phyloP scores from a whole-genome alignment of 2,797 vertebrate species.

The Dallia pectoralis region DNA sequence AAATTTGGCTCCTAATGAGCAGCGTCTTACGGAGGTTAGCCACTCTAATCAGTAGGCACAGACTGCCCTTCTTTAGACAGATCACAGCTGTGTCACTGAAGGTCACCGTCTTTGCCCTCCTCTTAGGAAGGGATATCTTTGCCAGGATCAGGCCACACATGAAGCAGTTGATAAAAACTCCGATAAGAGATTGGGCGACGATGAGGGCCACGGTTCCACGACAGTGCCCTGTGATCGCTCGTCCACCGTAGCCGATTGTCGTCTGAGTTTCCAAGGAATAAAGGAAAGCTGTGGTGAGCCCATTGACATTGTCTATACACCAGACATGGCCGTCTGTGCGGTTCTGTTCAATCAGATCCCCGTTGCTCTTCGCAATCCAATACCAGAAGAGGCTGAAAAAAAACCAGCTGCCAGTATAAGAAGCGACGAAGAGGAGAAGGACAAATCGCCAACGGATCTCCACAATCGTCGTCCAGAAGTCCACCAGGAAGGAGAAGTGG shows the following conservation, averaged over 20 bases:
- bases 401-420: conserved; percentile 78
- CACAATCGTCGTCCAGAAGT: conserved; percentile 87
- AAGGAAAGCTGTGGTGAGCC: conserved; percentile 89
- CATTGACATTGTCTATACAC: conserved; percentile 84
- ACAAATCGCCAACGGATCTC: conserved; percentile 77
- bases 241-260: conserved; percentile 89
- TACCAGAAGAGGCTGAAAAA: conserved; percentile 78
- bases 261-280: conserved; percentile 96
- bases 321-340: conserved; percentile 66
- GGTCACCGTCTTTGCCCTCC: conserved; percentile 90
- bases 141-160: conserved; percentile 93
- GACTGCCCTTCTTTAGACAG: conserved; percentile 80
- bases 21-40: conserved; percentile 94
- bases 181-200: conserved; percentile 87
- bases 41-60: conserved; percentile 89
- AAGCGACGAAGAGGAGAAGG: conserved; percentile 66
- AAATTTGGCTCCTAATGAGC: conserved; percentile 92
- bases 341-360: conserved; percentile 72
- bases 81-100: conserved; percentile 93
- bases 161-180: conserved; percentile 90
- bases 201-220: conserved; percentile 86
- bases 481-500: conserved; percentile 84
- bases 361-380: conserved; percentile 73
- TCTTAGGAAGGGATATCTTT: conserved; percentile 92
- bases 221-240: conserved; percentile 85